phyloP scores from a whole-genome alignment of 2,888 invertebrate species.

The Dynastes hyllus region DNA sequence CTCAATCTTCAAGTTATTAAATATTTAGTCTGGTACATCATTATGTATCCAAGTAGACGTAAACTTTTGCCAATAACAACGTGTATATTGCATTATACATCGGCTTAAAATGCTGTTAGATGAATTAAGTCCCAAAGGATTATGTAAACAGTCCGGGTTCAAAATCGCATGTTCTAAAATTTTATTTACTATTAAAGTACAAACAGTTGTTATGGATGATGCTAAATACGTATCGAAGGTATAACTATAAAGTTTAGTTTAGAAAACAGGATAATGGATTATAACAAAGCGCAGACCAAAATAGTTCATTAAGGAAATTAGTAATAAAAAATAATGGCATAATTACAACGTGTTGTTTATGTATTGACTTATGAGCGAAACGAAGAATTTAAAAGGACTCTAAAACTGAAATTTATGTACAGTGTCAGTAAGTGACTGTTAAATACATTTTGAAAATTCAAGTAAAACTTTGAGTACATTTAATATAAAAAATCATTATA shows the following conservation, averaged over 20 bases:
- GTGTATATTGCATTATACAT: conserved; percentile 38
- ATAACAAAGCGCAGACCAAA: neutral
- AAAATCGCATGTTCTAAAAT: conserved; percentile 28
- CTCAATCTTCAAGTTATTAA: conserved; percentile 38
- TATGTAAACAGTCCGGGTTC: conserved; percentile 15
- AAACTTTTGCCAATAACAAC: conserved; percentile 43
- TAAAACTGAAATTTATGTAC: too few species aligned
- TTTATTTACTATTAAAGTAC: conserved; percentile 35
- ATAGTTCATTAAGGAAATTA: conserved; percentile 9
- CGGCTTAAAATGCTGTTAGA: conserved; percentile 36
- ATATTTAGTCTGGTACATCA: conserved; percentile 43
- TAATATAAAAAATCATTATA: too few species aligned
- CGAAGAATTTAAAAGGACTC: too few species aligned
- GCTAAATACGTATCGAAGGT: conserved; percentile 5
- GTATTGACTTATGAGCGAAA: too few species aligned
- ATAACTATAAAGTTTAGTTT: neutral
- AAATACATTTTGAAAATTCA: too few species aligned
- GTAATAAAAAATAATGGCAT: conserved; percentile 3
- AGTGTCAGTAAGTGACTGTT: too few species aligned
- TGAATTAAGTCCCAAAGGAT: conserved; percentile 28
- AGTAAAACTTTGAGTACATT: too few species aligned
- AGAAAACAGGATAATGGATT: neutral
- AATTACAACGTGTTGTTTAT: too few species aligned
- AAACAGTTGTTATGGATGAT: conserved; percentile 13
- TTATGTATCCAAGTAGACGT: conserved; percentile 36